These are phyloP conservation scores for Sisyra terminalis DNA, from an alignment of 2,888 invertebrate species.

Conservation along the genomic window DNA sequence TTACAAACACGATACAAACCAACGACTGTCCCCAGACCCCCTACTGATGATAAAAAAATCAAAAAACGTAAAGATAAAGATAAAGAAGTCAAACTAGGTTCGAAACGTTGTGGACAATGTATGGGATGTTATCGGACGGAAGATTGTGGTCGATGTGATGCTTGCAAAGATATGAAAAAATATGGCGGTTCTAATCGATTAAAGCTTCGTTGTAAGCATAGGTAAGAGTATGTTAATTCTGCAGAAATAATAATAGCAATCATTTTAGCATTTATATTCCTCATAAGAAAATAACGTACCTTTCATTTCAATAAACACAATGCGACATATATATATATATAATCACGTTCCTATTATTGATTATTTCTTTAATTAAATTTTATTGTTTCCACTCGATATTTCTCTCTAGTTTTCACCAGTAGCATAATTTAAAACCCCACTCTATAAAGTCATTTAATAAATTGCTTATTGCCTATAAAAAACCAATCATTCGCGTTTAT, in stretches of 20 bases:
- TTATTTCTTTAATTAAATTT: not conserved
- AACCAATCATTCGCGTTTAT: too few species aligned
- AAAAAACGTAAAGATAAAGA: constrained; percentile 18
- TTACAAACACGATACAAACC: constrained; percentile 30
- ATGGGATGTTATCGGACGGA: constrained; percentile 51
- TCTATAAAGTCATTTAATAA: too few species aligned
- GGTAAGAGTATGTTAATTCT: constrained; percentile 13
- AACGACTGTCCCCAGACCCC: constrained; percentile 13
- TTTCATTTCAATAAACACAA: not conserved
- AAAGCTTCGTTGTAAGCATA: constrained; percentile 33
- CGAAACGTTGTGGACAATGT: constrained; percentile 55
- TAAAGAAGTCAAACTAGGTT: constrained; percentile 19
- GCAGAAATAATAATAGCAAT: too few species aligned
- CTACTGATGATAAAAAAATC: constrained; percentile 17
- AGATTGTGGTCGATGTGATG: constrained; percentile 55
- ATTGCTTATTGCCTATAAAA: too few species aligned
- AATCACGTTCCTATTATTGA: too few species aligned
- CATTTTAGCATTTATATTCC: too few species aligned
- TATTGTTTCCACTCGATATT: too few species aligned
- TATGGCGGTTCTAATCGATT: constrained; percentile 28
- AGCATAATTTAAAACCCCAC: not conserved
- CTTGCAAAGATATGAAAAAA: constrained; percentile 37
- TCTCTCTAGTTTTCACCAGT: too few species aligned
- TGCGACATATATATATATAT: not conserved
- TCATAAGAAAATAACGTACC: too few species aligned